Conservation (phyloP, 1,140 invertebrate genomes). For the Cyclargus thomasi region DNA sequence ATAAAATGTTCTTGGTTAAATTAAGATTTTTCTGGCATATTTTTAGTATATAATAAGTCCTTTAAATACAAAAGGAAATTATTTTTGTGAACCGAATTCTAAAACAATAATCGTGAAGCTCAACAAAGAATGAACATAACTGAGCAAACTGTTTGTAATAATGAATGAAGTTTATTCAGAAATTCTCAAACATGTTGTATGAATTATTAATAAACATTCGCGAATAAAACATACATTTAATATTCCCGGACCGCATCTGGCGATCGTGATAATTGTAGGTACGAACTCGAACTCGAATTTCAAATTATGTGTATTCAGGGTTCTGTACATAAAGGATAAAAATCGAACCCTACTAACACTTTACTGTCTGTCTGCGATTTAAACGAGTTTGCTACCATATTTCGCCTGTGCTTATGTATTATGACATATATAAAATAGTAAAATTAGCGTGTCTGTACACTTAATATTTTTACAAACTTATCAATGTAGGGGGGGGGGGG, state of each 20-base stretch:
- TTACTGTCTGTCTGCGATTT: too few species aligned
- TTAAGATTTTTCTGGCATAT: too few species aligned
- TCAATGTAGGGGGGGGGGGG: too few species aligned
- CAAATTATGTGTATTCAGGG: background rate
- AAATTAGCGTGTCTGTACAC: too few species aligned
- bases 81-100: background rate
- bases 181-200: background rate
- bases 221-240: background rate
- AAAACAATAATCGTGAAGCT: slow-evolving; percentile 5
- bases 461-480: too few species aligned
- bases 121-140: slow-evolving; percentile 18
- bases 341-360: too few species aligned
- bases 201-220: background rate
- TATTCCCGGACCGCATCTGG: slow-evolving; percentile 5
- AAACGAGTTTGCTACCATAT: too few species aligned
- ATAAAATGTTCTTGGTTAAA: too few species aligned
- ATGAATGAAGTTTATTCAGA: background rate
- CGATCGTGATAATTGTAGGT: background rate
- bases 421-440: too few species aligned
- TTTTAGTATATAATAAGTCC: too few species aligned
- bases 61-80: background rate
- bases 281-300: background rate
- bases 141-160: background rate
- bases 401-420: too few species aligned
- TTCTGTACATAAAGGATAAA: too few species aligned